These are phyloP conservation scores for Taxidea taxus DNA, from an alignment of 2,113 vertebrate genomes.

Conservation along the genomic window DNA sequence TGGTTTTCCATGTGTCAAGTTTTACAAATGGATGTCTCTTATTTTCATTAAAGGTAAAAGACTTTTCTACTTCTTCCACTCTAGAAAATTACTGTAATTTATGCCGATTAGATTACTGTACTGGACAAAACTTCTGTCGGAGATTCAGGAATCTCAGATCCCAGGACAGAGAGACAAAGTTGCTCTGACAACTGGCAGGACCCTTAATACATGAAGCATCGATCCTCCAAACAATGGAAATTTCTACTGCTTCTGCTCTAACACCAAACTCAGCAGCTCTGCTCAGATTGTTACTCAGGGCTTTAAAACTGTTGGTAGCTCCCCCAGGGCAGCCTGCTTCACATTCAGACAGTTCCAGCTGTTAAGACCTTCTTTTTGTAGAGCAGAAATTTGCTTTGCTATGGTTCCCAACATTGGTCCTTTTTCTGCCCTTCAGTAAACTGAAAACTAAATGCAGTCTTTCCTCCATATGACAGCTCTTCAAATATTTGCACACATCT, in stretches of 20 bases:
- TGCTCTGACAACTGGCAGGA: neutral
- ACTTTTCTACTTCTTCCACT: neutral
- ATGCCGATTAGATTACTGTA: neutral
- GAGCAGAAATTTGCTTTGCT: neutral
- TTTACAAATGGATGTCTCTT: neutral
- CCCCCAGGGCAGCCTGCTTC: neutral
- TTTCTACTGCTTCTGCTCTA: neutral
- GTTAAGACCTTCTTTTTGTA: neutral
- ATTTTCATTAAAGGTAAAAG: neutral
- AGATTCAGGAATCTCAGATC: neutral
- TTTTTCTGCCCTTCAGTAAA: neutral
- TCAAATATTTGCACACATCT: neutral
- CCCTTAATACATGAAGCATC: too few relatives aligned
- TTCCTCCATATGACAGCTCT: neutral
- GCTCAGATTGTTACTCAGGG: neutral
- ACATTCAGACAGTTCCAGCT: neutral
- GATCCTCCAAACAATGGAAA: neutral
- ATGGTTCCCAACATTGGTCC: neutral
- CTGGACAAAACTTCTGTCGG: neutral
- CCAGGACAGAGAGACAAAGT: neutral
- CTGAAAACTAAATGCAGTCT: neutral
- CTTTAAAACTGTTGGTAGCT: neutral
- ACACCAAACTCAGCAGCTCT: neutral
- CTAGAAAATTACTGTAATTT: neutral
- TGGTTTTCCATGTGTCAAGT: neutral